Base-by-base conservation (phyloP, 2,113 vertebrate species). In the Emydocephalus ijimae region DNA sequence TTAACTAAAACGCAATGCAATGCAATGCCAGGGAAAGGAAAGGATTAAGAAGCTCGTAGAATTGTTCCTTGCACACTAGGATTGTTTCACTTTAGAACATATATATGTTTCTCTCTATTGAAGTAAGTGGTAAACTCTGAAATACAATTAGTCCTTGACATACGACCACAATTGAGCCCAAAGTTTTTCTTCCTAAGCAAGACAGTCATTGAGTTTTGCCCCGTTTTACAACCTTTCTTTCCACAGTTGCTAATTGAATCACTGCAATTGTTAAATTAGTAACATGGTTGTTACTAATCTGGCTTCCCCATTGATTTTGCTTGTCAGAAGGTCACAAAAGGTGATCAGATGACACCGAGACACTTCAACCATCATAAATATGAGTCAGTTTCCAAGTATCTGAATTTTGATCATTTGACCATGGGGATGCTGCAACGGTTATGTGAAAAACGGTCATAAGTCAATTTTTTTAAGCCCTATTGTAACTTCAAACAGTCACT, bases 311-410 rank as follows among this genome's bases (percentile, higher is more conserved):
- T 64, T 64, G 59, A 64, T 3, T 64, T 29, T 64, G 10, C 26
- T 64, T 64, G 11, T 29, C 24, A 61, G 59, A 61, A 61, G 59
- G 59, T 61, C 26, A 29, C 61, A 64, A 5, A 29, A 64, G 26
- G 1, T 14, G 61, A n/a, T 29, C 26, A 29, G 0, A 29, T 12
- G 10, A 29, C 59, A 3, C 1, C 1, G 3, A 3, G 3, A 64
- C 10, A 61, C 24, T 61, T 1, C 59, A 26, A 26, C 23, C 24
- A 4, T 29, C 26, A 64, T 64, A 64, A 29, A 29, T 29, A 14
- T 64, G 26, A 64, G 10, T 29, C 26, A 64, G 3, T 29, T 29
- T 26, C 61, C 61, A 2, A 64, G 26, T 4, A 29, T 64, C 26
- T 12, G 26, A 29, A 29, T 64, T 64, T 29, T 29, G 26, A 64